Percentiles rank a stretch among this genome's conserved stretches.
phyloP scores from a whole-genome alignment of 2,888 invertebrate species.

The Phyllotreta striolata region DNA sequence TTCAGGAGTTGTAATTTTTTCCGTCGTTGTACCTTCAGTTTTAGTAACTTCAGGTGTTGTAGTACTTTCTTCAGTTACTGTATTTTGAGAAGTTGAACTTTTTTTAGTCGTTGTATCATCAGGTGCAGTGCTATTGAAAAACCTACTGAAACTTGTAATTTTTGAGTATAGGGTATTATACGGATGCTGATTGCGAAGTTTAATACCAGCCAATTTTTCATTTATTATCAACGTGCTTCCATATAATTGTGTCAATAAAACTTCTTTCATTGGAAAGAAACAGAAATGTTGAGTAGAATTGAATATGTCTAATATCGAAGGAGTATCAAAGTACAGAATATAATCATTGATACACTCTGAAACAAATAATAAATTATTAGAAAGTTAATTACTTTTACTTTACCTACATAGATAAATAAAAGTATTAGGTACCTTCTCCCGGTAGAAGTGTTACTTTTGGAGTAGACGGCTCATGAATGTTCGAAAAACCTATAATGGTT shows the following conservation, averaged over 20 bases:
- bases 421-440: too few species aligned
- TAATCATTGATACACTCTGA: neutral
- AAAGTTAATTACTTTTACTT: too few species aligned
- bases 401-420: too few species aligned
- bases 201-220: slow-evolving; percentile 20
- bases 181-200: neutral
- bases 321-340: neutral
- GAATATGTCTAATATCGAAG: neutral
- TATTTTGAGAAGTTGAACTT: too few species aligned
- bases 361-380: neutral
- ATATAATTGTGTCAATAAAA: neutral
- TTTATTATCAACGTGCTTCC: slow-evolving; percentile 14
- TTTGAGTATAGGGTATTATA: neutral
- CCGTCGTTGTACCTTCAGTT: too few species aligned
- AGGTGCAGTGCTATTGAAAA: neutral
- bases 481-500: too few species aligned
- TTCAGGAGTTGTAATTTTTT: too few species aligned
- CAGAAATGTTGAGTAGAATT: neutral
- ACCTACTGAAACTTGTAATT: neutral
- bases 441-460: too few species aligned
- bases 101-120: too few species aligned
- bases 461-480: too few species aligned
- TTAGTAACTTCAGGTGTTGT: too few species aligned
- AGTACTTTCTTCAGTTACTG: too few species aligned
- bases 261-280: neutral